Conservation (phyloP, 2,888 invertebrate species). For the Lycia hirtaria region DNA sequence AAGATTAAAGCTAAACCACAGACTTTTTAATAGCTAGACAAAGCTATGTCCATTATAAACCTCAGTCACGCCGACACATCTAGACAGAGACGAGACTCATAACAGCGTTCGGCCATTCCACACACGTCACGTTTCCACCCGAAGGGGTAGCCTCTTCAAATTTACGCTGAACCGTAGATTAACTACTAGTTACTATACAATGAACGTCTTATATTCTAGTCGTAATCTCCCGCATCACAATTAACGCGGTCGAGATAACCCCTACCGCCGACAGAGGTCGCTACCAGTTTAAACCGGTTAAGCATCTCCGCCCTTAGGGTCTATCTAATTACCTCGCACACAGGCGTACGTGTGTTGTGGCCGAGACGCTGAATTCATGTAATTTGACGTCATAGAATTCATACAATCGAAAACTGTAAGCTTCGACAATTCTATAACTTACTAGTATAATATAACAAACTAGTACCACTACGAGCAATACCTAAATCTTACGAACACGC, state of each 20-base stretch:
- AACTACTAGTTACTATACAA: constrained; percentile 4
- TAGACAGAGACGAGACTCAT: constrained; percentile 1
- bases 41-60: not conserved
- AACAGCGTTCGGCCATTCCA: constrained; percentile 11
- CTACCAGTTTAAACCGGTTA: constrained; percentile 82
- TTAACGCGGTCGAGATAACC: constrained; percentile 84
- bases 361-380: constrained; percentile 34
- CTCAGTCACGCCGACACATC: not conserved
- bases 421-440: too few relatives aligned
- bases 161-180: constrained; percentile 20
- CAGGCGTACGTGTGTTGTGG: constrained; percentile 45
- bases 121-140: constrained; percentile 57
- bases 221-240: constrained; percentile 83
- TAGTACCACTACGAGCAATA: too few relatives aligned
- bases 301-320: constrained; percentile 79
- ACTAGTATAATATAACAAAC: too few relatives aligned
- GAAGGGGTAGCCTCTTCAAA: constrained; percentile 47
- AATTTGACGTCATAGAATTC: constrained; percentile 23
- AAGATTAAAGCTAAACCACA: too few relatives aligned
- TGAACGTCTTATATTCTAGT: constrained; percentile 70
- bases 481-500: too few relatives aligned
- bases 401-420: not conserved
- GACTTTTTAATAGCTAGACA: too few relatives aligned
- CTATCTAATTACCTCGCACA: constrained; percentile 81
- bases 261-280: constrained; percentile 82